Evolutionary conservation across 1,140 invertebrate species (phyloP).

Genomic region (Caenorhabditis briggsae): DNA sequence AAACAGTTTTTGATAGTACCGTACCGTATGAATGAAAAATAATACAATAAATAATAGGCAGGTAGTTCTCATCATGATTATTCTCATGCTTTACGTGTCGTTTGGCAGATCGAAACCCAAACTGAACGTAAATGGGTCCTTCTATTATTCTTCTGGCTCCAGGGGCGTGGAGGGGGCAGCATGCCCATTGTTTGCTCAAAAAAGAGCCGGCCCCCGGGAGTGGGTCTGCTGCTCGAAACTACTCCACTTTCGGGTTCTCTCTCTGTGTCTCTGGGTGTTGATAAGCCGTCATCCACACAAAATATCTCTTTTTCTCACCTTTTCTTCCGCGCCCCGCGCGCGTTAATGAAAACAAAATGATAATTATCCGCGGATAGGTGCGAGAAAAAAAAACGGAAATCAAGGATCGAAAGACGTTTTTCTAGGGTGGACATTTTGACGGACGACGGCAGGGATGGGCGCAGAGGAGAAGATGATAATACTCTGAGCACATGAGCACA

Average conservation of each 20-base stretch:
- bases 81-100: neutral
- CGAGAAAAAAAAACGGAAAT: constrained; percentile 38
- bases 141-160: neutral
- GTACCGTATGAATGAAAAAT: constrained; percentile 29
- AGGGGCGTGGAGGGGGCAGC: constrained; percentile 6
- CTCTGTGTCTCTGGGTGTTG: neutral
- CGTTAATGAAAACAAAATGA: constrained; percentile 18
- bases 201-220: constrained; percentile 26
- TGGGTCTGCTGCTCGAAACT: constrained; percentile 11
- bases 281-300: neutral
- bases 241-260: constrained; percentile 8
- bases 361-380: neutral
- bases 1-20: neutral
- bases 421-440: neutral
- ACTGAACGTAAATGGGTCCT: neutral
- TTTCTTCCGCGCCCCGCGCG: neutral
- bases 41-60: neutral
- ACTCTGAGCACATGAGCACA: constrained; percentile 50
- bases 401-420: neutral
- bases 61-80: constrained; percentile 13
- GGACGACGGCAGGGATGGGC: neutral
- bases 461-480: neutral
- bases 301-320: constrained; percentile 4
- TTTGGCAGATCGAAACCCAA: neutral
- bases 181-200: constrained; percentile 37